Base-by-base conservation (phyloP, 1,140 invertebrate species). In the Zeugodacus cucurbitae region DNA sequence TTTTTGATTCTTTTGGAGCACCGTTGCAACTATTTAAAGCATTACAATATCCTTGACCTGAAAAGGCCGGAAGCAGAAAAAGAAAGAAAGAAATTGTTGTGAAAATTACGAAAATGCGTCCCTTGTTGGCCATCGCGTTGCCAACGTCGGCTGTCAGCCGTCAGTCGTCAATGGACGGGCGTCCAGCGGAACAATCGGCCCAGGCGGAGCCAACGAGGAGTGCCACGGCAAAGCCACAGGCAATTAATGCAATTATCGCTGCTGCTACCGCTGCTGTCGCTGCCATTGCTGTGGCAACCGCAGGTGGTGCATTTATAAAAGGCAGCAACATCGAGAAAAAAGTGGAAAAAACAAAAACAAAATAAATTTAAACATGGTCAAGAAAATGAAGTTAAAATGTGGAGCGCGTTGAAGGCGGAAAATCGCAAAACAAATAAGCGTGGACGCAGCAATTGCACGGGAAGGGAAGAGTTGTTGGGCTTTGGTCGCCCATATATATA, bases 181-280 rank as follows among this genome's bases (percentile, higher is more conserved):
- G 41, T 44, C 74, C 74, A 82, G 41, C 20, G 20, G 74, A 78
- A 48, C n/a, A 48, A 44, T 44, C 37, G 37, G 22, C 14, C 11
- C 74, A 78, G 8, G 74, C 22, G 74, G n/a, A 54, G 74, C 74
- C 17, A 48, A 29, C 37, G 74, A 82, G 41, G 74, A 48, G 41
- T 26, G 74, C 41, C 74, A 82, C 41, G 41, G 74, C 74, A 48
- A 82, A 34, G 74, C 74, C 41, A 48, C 74, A 48, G 74, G 74
- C 74, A 82, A 82, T 82, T 82, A 82, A 82, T 82, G 74, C 74
- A 82, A 82, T 82, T 82, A 82, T 82, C 41, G 70, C 32, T 41
- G 70, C 37, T 41, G 32, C 5, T n/a, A 5, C 6, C 7, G 62
- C 62, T 3, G n/a, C 0, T 67, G 26, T 14, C 20, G 74, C 41